A percentile compares a stretch with the other conserved stretches of the same genome.
Evolutionary conservation across 37 sponge, comb jelly and placozoan genomes (phyloP).

Genomic region (Dysidea cf. avara): DNA sequence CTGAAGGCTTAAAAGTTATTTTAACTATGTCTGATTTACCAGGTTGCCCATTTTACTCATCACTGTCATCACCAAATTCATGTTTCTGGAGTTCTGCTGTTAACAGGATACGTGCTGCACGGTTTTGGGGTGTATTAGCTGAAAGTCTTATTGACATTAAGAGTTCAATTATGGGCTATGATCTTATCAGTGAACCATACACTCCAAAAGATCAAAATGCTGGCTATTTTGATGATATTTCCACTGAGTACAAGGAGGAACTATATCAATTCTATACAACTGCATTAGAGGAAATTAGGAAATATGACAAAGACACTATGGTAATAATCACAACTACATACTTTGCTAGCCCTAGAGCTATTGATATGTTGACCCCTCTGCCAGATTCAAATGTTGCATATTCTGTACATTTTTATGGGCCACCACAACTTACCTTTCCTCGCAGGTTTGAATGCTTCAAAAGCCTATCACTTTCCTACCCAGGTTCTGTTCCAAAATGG

Average conservation of each 20-base stretch:
- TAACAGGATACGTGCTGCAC: slow-evolving; percentile 3
- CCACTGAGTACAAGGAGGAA: background rate
- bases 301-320: slow-evolving; percentile 16
- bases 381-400: slow-evolving; percentile 35
- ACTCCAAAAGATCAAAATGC: slow-evolving; percentile 11
- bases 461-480: background rate
- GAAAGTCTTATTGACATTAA: slow-evolving; percentile 8
- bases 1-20: slow-evolving; percentile 23
- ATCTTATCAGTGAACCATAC: slow-evolving; percentile 61
- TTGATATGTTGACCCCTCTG: slow-evolving; percentile 16
- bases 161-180: slow-evolving; percentile 41
- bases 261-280: slow-evolving; percentile 27
- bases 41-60: slow-evolving; percentile 27
- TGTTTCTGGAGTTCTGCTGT: slow-evolving; percentile 9
- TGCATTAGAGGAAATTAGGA: slow-evolving; percentile 17
- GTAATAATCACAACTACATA: slow-evolving; percentile 19
- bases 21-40: slow-evolving; percentile 50
- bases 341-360: slow-evolving; percentile 30
- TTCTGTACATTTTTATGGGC: slow-evolving; percentile 41
- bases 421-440: slow-evolving; percentile 12
- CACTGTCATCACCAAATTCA: background rate
- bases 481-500: background rate
- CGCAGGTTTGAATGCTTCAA: too few species aligned
- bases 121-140: slow-evolving; percentile 44
- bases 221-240: slow-evolving; percentile 26